Evolutionary conservation across 2,113 vertebrate genomes (phyloP).

Genomic region (Python bivittatus): DNA sequence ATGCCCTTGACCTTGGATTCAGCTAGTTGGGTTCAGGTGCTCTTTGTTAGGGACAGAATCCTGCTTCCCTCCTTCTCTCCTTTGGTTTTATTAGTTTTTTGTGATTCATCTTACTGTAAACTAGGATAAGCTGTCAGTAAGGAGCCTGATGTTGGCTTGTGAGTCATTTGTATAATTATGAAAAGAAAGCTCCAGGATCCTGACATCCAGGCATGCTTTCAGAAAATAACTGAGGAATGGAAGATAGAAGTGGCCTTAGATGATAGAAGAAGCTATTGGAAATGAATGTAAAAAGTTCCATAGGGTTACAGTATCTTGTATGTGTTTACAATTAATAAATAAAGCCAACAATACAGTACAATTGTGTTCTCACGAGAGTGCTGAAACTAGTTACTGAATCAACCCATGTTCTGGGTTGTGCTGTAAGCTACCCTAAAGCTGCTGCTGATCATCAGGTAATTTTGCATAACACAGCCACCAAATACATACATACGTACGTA

Average conservation of each 20-base stretch:
- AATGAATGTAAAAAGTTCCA: background rate
- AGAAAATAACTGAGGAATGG: constrained; percentile 19
- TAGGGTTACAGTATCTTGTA: background rate
- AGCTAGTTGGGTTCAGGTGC: background rate
- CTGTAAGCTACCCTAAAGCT: no score
- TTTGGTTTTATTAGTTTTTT: constrained; percentile 62
- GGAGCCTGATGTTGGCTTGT: constrained; percentile 49
- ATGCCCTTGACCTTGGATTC: background rate
- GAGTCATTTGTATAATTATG: constrained; percentile 68
- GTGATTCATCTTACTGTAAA: constrained; percentile 54
- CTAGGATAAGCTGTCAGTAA: constrained; percentile 65
- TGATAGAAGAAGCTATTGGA: background rate
- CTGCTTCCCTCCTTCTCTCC: constrained; percentile 32
- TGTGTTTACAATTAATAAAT: background rate
- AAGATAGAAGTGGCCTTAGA: constrained; percentile 37
- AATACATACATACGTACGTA: no score
- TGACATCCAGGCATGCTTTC: constrained; percentile 15
- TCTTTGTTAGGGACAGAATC: constrained; percentile 33
- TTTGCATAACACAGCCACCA: no score
- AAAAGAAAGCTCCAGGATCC: constrained; percentile 45
- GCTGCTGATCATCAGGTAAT: no score
- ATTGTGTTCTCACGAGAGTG: background rate
- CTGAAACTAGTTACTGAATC: background rate
- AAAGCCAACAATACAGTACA: background rate
- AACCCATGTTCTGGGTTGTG: no score